Base-by-base conservation (phyloP, 2,888 invertebrate genomes). In the Drosophila phalerata region DNA sequence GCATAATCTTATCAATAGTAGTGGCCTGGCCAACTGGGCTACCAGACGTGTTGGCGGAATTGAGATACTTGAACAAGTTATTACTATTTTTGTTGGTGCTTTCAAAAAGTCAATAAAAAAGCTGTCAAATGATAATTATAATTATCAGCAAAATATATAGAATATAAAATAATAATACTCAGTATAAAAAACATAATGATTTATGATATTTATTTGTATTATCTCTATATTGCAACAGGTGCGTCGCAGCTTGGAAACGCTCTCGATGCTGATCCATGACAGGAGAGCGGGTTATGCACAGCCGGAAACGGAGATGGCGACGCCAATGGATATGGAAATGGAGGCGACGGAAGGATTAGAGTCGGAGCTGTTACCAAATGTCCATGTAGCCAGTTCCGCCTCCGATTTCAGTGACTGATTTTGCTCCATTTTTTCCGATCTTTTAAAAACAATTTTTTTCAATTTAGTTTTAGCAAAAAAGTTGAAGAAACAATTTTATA, bases 201-300 rank as follows among this genome's bases (percentile, higher is more conserved):
- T 53, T 42, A 13, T 25, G 49, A 25, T 30, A 40, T 55, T 40
- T 37, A 30, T 40, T 62, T 52, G 5, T 42, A n/a, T 32, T 82
- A 17, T 55, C 53, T 45, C 11, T 62, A 30, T 37, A 2, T 32
- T 15, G 8, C 51, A 8, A 3, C 92, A 97, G 97, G 96, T 97
- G 68, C 94, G 97, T 73, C 96, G 96, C 92, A 96, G 96, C 61
- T 92, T 97, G 90, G 97, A 97, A 93, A 96, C 96, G 53, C 93
- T 97, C 77, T 96, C 97, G 22, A 95, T 96, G 78, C 94, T 96
- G 70, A 94, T 95, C 58, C 93, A 94, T 73, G 91, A 92, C 85
- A 86, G 91, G 73, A 90, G 88, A 75, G 74, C 90, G 63, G 84
- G 89, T 47, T 79, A 79, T 60, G 82, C 53, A 9, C 55, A 67